Evolutionary conservation across 2,888 invertebrate genomes (phyloP), one percentile per base, ranked within the genome.

Genomic region (Mesorhabditis belari): DNA sequence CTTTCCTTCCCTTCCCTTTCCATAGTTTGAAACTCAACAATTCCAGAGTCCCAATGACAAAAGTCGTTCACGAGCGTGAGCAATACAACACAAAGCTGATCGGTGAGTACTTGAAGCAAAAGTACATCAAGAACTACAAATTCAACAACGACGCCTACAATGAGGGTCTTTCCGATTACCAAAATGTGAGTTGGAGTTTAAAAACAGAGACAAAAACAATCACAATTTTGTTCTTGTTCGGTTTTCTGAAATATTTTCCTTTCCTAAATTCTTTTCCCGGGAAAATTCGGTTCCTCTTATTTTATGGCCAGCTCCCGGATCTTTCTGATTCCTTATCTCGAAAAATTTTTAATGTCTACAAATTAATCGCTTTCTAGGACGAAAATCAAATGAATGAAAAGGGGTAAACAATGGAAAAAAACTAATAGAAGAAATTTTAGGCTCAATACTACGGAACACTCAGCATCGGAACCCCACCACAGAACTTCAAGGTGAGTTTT

Each of bases 391-490:
- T 35, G 44, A 35, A 17, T 9, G n/a, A 35, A 35, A 9, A 35
- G 44, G 44, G 12, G 12, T 35, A 35, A 35, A n/a, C n/a, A n/a
- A n/a, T n/a, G 44, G 12, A 17, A 17, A 35, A 2, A 35, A 35
- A 35, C 12, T 35, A 35, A 21, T 9, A 57, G 9, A 17, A 9
- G 17, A 3, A 6, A 17, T 62, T 72, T 49, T 65, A 81, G 84
- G 84, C 85, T 21, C 85, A 85, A 72, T 85, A 85, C 75, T 85
- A 82, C 78, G 85, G 85, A 51, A 80, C 72, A 49, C 84, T 85
- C 58, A 68, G 75, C 17, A 84, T 85, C 55, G 85, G 85, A 62
- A 83, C 84, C 5, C 85, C 85, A 9, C 74, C 81, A 26, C 85
- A 86, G 75, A 69, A 70, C 24, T 85, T 85, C 79, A 82, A 82